Conservation (phyloP, 1,140 invertebrate genomes). For the Tribolium castaneum region DNA sequence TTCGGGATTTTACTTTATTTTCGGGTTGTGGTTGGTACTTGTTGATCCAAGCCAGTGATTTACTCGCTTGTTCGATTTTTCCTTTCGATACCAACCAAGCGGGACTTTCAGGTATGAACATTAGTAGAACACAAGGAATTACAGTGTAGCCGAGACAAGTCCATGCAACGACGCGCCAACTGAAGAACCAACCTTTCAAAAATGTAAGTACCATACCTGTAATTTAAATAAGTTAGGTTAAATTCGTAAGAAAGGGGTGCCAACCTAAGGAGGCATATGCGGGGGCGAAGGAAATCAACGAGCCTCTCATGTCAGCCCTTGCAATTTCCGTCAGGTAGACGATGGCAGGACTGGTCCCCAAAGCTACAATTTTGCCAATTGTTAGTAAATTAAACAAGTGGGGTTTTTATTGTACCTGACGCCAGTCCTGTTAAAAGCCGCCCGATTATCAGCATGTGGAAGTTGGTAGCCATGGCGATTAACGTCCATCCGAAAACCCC, state of each 20-base stretch:
- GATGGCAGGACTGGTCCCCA: constrained; percentile 70
- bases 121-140: constrained; percentile 67
- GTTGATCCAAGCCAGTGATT: constrained; percentile 66
- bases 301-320: constrained; percentile 68
- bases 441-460: constrained; percentile 69
- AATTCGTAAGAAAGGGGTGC: not conserved
- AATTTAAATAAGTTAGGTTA: constrained; percentile 55
- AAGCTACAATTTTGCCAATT: constrained; percentile 56
- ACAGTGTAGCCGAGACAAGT: constrained; percentile 67
- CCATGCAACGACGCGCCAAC: constrained; percentile 72
- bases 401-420: constrained; percentile 58
- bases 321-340: constrained; percentile 74
- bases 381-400: not conserved
- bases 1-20: constrained; percentile 54
- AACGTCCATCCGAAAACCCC: constrained; percentile 72
- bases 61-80: constrained; percentile 67
- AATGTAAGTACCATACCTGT: constrained; percentile 71
- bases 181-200: constrained; percentile 69
- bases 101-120: constrained; percentile 78
- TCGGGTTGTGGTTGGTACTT: constrained; percentile 61
- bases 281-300: constrained; percentile 60
- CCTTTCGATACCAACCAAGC: constrained; percentile 71
- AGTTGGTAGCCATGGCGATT: constrained; percentile 67
- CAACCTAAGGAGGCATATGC: constrained; percentile 53
- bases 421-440: constrained; percentile 74